These are phyloP conservation scores for Centrocercus urophasianus DNA, from an alignment of 2,113 vertebrate species.

Conservation along the genomic window DNA sequence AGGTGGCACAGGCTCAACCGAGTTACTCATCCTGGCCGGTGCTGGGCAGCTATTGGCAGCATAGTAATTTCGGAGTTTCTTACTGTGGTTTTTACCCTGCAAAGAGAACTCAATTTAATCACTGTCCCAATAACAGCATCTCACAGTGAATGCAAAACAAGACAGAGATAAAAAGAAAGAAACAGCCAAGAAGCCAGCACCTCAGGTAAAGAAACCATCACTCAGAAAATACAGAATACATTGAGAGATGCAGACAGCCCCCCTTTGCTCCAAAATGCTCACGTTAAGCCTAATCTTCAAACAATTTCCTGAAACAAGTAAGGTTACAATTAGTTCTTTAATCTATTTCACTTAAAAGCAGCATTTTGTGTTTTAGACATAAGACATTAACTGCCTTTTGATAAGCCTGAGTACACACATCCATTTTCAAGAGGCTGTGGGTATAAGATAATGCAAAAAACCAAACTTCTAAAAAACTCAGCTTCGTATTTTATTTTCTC, in stretches of 20 bases:
- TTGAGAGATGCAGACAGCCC: neutral
- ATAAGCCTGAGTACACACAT: neutral
- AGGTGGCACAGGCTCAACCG: constrained; percentile 81
- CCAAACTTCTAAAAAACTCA: neutral
- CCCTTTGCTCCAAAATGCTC: neutral
- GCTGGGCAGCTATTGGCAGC: constrained; percentile 94
- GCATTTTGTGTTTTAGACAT: neutral
- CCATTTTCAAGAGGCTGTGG: neutral
- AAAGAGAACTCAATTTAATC: constrained; percentile 55
- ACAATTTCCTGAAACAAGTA: neutral
- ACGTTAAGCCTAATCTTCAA: neutral
- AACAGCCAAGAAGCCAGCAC: neutral
- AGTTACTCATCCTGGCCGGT: constrained; percentile 87
- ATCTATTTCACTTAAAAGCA: neutral
- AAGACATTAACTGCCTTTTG: neutral
- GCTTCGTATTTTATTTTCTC: neutral
- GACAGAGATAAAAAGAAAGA: neutral
- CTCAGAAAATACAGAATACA: neutral
- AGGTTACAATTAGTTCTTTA: neutral
- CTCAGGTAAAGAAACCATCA: neutral
- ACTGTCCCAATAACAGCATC: neutral
- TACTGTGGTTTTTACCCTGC: constrained; percentile 98
- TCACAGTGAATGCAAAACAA: neutral
- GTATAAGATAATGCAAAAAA: neutral
- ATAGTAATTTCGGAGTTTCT: constrained; percentile 96